phyloP scores from a whole-genome alignment of 2,888 invertebrate genomes.

The Chironomus riparius region DNA sequence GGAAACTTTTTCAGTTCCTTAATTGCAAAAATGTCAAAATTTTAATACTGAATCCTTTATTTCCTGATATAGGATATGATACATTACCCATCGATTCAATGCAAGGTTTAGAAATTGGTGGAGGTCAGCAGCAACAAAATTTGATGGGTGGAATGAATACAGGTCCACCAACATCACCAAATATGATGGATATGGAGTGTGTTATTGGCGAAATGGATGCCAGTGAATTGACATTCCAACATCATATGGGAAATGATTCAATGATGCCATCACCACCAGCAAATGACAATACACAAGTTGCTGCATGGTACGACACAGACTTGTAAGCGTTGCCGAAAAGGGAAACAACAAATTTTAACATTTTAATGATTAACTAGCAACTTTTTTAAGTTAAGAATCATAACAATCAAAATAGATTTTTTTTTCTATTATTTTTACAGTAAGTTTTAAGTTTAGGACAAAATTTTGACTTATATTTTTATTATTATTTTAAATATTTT shows the following conservation, averaged over 20 bases:
- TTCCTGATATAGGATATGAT: conserved; percentile 70
- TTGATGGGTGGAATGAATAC: conserved; percentile 33
- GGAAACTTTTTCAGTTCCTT: too few relatives aligned
- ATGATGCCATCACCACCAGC: conserved; percentile 71
- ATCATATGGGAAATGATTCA: conserved; percentile 33
- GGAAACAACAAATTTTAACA: neutral
- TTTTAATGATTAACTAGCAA: neutral
- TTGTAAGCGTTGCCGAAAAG: conserved; percentile 3
- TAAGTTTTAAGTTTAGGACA: neutral
- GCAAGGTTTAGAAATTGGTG: conserved; percentile 89
- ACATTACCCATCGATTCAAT: conserved; percentile 95
- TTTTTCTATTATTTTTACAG: too few relatives aligned
- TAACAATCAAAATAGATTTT: too few relatives aligned
- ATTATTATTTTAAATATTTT: neutral
- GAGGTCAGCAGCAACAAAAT: conserved; percentile 41
- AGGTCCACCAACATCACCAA: conserved; percentile 41
- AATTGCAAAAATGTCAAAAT: conserved; percentile 27
- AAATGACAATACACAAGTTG: conserved; percentile 82
- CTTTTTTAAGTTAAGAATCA: too few relatives aligned
- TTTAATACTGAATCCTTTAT: conserved; percentile 29
- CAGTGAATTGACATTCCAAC: conserved; percentile 67
- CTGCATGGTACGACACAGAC: conserved; percentile 55
- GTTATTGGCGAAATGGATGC: conserved; percentile 57
- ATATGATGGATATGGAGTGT: conserved; percentile 80
- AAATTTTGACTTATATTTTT: neutral